Percentiles rank a stretch among this genome's conserved stretches.
These are phyloP conservation scores for Zeugodacus cucurbitae DNA, from an alignment of 1,140 invertebrate genomes.

Conservation along the genomic window DNA sequence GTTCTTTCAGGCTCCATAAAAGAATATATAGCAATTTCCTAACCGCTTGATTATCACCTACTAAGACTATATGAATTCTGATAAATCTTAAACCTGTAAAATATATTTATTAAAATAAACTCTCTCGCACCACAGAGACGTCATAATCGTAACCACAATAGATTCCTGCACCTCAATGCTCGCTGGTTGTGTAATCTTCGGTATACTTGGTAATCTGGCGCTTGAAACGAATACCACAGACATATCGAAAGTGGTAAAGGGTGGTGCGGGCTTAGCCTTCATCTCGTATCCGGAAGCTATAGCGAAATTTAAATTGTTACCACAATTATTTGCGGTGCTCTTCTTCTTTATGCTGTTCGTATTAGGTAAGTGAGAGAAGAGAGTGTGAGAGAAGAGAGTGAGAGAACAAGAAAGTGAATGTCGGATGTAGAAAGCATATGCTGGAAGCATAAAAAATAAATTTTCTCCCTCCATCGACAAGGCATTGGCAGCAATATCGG, in stretches of 20 bases:
- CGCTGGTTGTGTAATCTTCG: conserved; percentile 89
- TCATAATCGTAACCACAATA: conserved; percentile 79
- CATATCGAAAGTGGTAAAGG: conserved; percentile 68
- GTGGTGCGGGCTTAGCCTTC: conserved; percentile 76
- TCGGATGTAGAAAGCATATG: background rate
- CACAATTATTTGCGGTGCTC: conserved; percentile 85
- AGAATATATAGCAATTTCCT: too few species aligned
- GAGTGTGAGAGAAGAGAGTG: conserved; percentile 63
- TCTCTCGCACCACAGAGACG: conserved; percentile 72
- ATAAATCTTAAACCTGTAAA: too few species aligned
- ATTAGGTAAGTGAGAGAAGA: conserved; percentile 70
- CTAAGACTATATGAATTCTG: too few species aligned
- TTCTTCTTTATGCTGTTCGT: conserved; percentile 92
- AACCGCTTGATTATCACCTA: too few species aligned
- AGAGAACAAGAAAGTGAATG: background rate
- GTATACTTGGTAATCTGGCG: conserved; percentile 82
- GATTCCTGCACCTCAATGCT: conserved; percentile 87
- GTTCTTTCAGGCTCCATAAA: too few species aligned
- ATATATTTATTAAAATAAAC: conserved; percentile 31
- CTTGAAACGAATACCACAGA: conserved; percentile 71
- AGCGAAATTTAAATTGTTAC: conserved; percentile 80
- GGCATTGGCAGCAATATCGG: conserved; percentile 69
- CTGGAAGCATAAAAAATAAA: background rate
- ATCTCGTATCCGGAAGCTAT: conserved; percentile 92
- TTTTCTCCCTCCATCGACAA: background rate